phyloP scores from a whole-genome alignment of 2,797 vertebrate genomes.

The Smutsia temminckii region DNA sequence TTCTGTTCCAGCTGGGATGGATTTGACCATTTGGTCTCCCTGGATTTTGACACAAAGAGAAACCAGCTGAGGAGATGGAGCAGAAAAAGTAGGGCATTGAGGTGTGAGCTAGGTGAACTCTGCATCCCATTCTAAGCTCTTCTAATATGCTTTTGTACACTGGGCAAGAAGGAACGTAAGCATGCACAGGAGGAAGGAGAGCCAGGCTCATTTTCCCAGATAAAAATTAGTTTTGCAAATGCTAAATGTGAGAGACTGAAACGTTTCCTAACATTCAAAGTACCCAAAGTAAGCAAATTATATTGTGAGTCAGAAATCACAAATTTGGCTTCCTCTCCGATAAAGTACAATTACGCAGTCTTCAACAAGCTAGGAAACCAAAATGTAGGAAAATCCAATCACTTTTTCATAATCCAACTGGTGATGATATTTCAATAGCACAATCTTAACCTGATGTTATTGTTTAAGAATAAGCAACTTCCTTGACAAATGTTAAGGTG shows the following conservation, averaged over 20 bases:
- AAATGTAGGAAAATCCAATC: not conserved
- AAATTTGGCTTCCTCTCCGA: not conserved
- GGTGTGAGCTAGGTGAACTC: not conserved
- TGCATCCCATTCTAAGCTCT: not conserved
- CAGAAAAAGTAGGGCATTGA: not conserved
- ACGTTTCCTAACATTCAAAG: not conserved
- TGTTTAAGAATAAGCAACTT: not conserved
- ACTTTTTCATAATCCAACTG: not conserved
- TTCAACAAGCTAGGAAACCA: not conserved
- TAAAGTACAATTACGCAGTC: not conserved
- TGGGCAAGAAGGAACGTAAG: not conserved
- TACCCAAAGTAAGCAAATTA: not conserved
- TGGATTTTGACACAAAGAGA: not conserved
- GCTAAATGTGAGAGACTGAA: not conserved
- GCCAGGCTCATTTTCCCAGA: not conserved
- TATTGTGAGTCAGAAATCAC: not conserved
- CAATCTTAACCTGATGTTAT: not conserved
- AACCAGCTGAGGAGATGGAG: not conserved
- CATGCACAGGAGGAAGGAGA: not conserved
- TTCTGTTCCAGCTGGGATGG: not conserved
- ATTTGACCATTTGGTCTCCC: not conserved
- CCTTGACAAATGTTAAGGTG: not conserved
- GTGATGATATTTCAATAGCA: not conserved
- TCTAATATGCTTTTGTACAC: not conserved
- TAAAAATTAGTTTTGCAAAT: not conserved